Evolutionary conservation across 2,797 vertebrate species (phyloP), one percentile per base, ranked within the genome.

Genomic region (Spheniscus humboldti): DNA sequence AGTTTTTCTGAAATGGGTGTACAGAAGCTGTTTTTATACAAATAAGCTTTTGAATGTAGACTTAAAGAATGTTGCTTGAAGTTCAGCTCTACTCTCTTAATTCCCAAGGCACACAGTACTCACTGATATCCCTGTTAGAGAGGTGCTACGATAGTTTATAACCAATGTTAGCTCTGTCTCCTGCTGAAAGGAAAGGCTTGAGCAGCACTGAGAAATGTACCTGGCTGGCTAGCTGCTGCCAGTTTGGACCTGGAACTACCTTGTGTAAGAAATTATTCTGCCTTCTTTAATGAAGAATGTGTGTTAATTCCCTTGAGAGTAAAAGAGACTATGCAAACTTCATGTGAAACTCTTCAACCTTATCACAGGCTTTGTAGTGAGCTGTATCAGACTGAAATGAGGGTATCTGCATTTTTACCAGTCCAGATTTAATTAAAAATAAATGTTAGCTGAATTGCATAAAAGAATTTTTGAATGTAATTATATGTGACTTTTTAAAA

Each of bases 401-500:
- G n/a, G 43, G 18, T 55, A 69, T 82, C 76, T 76, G n/a, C 86
- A 56, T 96, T 97, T 94, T 95, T 94, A 92, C 76, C 73, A 93
- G 88, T 94, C 94, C 97, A 97, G 91, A 97, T 90, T 92, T 94
- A 90, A 93, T 96, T 86, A 83, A 95, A 97, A 96, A 80, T 19
- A 86, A 41, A 74, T 33, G 9, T 59, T 60, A 90, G 31, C 25
- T 77, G 56, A 92, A 81, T 64, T 96, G 92, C 84, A 30, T 92
- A 91, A 48, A 86, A 86, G 15, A 90, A 92, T 50, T 92, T 97
- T 78, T 97, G 96, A 98, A 97, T 98, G 97, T 98, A 98, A 97
- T 95, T 95, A 76, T 91, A 60, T 97, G 39, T 94, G 77, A 93
- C 78, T 86, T 94, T 90, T 68, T 6, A 96, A 97, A 97, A 92